These are phyloP conservation scores for Pelvicachromis taeniatus DNA, from an alignment of 2,113 vertebrate genomes.

Conservation along the genomic window DNA sequence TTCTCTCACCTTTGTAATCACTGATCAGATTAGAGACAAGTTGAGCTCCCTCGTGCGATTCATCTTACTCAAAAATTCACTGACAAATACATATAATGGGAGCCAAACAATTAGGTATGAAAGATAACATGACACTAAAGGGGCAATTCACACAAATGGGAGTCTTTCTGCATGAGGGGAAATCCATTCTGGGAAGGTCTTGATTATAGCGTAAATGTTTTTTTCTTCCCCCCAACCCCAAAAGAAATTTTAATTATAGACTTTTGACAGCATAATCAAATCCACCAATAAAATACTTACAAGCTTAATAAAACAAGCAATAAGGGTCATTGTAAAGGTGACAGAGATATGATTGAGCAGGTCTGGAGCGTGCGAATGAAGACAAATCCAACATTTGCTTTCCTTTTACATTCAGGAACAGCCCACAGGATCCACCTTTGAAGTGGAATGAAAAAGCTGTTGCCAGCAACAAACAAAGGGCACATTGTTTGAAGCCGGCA, in stretches of 20 bases:
- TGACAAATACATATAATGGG: background rate
- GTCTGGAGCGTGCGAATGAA: slow-evolving; percentile 14
- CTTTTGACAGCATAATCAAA: background rate
- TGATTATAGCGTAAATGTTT: background rate
- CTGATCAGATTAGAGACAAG: slow-evolving; percentile 32
- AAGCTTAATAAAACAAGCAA: background rate
- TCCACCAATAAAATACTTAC: background rate
- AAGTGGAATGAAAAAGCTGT: slow-evolving; percentile 62
- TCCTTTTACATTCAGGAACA: slow-evolving; percentile 36
- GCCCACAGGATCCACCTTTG: slow-evolving; percentile 53
- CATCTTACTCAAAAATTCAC: slow-evolving; percentile 16
- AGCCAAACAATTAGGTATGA: slow-evolving; percentile 19
- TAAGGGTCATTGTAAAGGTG: background rate
- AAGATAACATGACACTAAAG: slow-evolving; percentile 14
- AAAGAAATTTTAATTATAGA: background rate
- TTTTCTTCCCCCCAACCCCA: too few species aligned
- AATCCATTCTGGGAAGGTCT: slow-evolving; percentile 9
- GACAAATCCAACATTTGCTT: slow-evolving; percentile 39
- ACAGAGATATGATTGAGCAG: background rate
- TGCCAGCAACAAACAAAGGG: slow-evolving; percentile 70
- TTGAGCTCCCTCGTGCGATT: slow-evolving; percentile 8
- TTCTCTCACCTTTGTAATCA: slow-evolving; percentile 43
- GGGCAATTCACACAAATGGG: slow-evolving; percentile 8
- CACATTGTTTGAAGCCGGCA: slow-evolving; percentile 58
- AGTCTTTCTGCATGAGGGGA: slow-evolving; percentile 1